Base-by-base conservation (phyloP, 1,140 invertebrate genomes). In the Drosophila equinoxialis region DNA sequence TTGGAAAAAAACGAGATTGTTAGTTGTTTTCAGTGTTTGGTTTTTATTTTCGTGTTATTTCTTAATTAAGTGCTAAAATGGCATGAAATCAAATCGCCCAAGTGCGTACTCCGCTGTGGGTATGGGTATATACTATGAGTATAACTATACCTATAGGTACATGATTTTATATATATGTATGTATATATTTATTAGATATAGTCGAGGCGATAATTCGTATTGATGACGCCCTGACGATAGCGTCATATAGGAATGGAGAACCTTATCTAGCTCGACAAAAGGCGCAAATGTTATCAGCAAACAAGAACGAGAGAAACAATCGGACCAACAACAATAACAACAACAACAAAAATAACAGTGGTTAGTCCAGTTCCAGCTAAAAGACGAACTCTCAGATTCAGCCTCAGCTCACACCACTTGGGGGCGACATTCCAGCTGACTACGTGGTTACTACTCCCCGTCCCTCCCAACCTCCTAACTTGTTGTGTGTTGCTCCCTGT, bases 211-310 rank as follows among this genome's bases (percentile, higher is more conserved):
- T 79, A 79, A 75, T 64, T 75, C 55, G 58, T 62, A 66, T 26
- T 65, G 23, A 83, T 87, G 84, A 87, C 83, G 83, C 67, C 65
- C 61, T 74, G 73, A 77, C 76, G 63, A 77, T 80, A 72, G 58
- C 83, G 80, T 87, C 83, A 87, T 77, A 57, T 26, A 8, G 17
- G 17, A 51, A 20, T 51, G 17, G 2, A 11, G 68, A 74, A 62
- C 74, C 84, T 87, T 85, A 85, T 85, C 82, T 65, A 62, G 58
- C 68, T 75, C 60, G 68, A 62, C n/a, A 13, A 81, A 82, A 87
- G 73, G 84, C 83, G 73, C 79, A 86, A 86, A 86, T 87, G 83
- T 87, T 87, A 87, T 87, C 83, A 89, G 83, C 51, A 70, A 61
- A 69, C 71, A 51, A 14, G 30, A 65, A 65, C 64, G 71, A 71